Base-by-base conservation (phyloP, 2,888 invertebrate genomes). In the Oscheius sp. region DNA sequence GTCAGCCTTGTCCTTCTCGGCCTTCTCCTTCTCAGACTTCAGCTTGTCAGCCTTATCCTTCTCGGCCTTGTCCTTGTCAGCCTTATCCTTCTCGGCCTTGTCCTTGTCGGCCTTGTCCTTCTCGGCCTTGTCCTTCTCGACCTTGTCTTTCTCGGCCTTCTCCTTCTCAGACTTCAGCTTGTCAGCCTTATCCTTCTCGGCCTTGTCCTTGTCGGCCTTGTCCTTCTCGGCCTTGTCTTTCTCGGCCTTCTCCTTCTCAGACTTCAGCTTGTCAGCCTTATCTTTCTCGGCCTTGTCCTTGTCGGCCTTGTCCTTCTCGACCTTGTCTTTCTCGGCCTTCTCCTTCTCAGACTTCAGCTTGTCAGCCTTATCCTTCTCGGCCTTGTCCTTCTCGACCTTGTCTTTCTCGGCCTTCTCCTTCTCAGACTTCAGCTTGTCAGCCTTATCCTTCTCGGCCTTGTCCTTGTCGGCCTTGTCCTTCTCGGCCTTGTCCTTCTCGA, bases 331-430 rank as follows among this genome's bases (percentile, higher is more conserved):
- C 52, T 52, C 52, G 29, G 52, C 52, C 27, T 52, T 52, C 12
- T 52, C 52, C 17, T 52, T 52, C 8, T 52, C 52, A n/a, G 27
- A 6, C 52, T 52, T 52, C 25, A 10, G 10, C 52, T 52, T 52
- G 4, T 52, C 52, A 27, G 52, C 27, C 52, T 52, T 52, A 5
- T 25, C 25, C 27, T 52, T 52, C 5, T 52, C 52, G 52, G 52
- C 52, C 52, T 52, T 52, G 52, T 52, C 52, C 52, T 52, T 23
- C 27, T 52, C 52, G 17, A n/a, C 52, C 52, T 52, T 52, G 10
- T 52, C 52, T n/a, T 52, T 52, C 27, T 52, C 52, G 52, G 27
- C 23, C 27, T 52, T 52, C 27, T 23, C 23, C 27, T 52, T 52
- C 12, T 45, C 46, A 17, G 46, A 8, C 52, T 52, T 52, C 10